Conservation (phyloP, 2,888 invertebrate species). For the Heteromyza rotundicornis region DNA sequence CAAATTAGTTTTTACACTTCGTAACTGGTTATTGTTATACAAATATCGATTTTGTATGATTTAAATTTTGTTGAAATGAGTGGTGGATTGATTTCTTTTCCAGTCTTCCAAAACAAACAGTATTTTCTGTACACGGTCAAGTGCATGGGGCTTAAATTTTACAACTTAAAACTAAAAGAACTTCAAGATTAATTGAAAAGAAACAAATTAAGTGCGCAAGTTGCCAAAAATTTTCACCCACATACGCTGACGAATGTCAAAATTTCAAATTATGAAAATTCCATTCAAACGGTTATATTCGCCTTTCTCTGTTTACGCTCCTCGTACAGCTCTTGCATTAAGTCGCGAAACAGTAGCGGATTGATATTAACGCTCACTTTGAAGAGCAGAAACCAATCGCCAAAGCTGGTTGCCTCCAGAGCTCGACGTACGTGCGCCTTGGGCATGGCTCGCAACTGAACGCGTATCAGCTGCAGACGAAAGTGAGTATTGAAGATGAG, state of each 20-base stretch:
- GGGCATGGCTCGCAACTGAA: conserved; percentile 44
- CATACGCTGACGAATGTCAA: no score
- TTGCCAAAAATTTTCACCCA: not conserved
- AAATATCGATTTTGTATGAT: no score
- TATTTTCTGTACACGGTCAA: no score
- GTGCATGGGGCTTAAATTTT: not conserved
- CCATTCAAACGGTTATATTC: no score
- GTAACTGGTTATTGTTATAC: no score
- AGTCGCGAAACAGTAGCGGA: conserved; percentile 71
- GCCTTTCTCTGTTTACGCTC: conserved; percentile 14
- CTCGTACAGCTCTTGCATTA: conserved; percentile 65
- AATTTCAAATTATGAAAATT: no score
- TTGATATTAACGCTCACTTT: conserved; percentile 79
- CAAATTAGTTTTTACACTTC: no score
- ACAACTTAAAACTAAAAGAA: not conserved
- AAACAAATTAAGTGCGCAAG: not conserved
- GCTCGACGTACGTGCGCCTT: conserved; percentile 37
- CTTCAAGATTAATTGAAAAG: not conserved
- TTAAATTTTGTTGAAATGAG: no score
- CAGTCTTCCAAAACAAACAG: no score
- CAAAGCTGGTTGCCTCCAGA: conserved; percentile 63
- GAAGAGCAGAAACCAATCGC: conserved; percentile 81
- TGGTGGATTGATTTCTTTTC: no score
- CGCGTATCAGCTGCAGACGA: conserved; percentile 48
- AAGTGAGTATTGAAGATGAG: conserved; percentile 64